Evolutionary conservation across 1,140 invertebrate genomes (phyloP), one percentile per base, ranked within the genome.

Genomic region (Coboldia fuscipes): DNA sequence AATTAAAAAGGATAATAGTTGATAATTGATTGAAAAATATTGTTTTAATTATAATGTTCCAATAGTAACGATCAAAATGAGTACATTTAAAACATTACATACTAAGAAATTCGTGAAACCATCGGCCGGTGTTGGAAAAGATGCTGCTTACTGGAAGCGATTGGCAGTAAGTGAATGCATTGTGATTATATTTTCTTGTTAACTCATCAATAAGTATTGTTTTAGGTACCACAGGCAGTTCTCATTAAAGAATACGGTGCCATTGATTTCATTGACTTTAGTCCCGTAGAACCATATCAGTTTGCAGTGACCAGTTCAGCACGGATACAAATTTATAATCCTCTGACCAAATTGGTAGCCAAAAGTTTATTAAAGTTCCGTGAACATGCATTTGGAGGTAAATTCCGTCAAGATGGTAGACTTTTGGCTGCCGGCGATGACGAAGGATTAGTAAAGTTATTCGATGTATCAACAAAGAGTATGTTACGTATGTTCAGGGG

Each of bases 241-340:
- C 65, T 88, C 28, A 66, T 90, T 0, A 94, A 93, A 58, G 89
- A 94, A 57, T 85, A 81, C 63, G 85, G 85, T 23, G 68, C 78
- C 0, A 82, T 94, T 21, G 84, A 90, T 51, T 79, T 82, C 45
- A 70, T 96, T 33, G 78, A 92, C 51, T 88, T 94, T 50, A 84
- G 81, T 44, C 79, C 81, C 6, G 61, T 74, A 12, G 72, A 86
- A 45, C 83, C 85, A 1, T 68, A 89, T 61, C 73, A 82, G 51
- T 85, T 90, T 62, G 83, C 84, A 10, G 76, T 89, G 5, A 86
- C 88, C 30, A 89, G 79, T 54, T 89, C 85, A 2, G 78, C 84
- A 7, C 65, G 82, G 50, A 76, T 93, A 44, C 85, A 92, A 53
- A 60, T 93, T n/a, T 93, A 90, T 50, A 85, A 84, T 60, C 72